A percentile compares a stretch with the other conserved stretches of the same genome.
Conservation (phyloP, 2,888 invertebrate genomes). For the Entomobrya proxima region DNA sequence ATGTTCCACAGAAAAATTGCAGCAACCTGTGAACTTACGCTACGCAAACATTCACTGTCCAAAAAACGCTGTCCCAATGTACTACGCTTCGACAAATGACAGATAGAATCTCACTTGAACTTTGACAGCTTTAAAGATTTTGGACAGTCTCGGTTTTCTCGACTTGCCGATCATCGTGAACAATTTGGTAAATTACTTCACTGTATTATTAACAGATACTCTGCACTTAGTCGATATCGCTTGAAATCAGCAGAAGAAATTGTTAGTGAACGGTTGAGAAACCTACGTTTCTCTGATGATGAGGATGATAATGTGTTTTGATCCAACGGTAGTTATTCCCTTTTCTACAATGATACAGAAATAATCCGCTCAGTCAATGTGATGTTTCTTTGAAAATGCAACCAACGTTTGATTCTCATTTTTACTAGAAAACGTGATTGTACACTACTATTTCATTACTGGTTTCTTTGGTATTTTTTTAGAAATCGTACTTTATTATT, state of each 20-base stretch:
- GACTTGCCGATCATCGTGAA: not conserved
- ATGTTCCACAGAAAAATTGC: too few relatives aligned
- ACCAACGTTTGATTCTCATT: slow-evolving; percentile 54
- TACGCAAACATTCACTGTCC: too few relatives aligned
- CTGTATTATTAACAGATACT: too few relatives aligned
- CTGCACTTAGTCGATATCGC: too few relatives aligned
- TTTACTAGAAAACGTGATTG: slow-evolving; percentile 31
- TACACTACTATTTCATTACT: slow-evolving; percentile 41
- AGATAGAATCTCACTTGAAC: not conserved
- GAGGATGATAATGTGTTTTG: too few relatives aligned
- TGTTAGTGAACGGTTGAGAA: too few relatives aligned
- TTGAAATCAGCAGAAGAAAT: too few relatives aligned
- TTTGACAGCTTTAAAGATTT: not conserved
- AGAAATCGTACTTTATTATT: not conserved
- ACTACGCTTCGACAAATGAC: not conserved
- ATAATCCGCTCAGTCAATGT: slow-evolving; percentile 52
- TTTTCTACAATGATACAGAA: not conserved
- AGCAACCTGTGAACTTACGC: too few relatives aligned
- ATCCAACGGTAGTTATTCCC: not conserved
- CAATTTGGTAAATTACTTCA: not conserved
- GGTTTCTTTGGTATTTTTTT: not conserved
- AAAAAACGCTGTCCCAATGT: too few relatives aligned
- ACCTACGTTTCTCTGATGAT: too few relatives aligned
- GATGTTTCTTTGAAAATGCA: slow-evolving; percentile 61
- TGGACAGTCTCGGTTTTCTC: too few relatives aligned